Conservation (phyloP, 2,113 vertebrate species). For the Actenoides lindsayi region DNA sequence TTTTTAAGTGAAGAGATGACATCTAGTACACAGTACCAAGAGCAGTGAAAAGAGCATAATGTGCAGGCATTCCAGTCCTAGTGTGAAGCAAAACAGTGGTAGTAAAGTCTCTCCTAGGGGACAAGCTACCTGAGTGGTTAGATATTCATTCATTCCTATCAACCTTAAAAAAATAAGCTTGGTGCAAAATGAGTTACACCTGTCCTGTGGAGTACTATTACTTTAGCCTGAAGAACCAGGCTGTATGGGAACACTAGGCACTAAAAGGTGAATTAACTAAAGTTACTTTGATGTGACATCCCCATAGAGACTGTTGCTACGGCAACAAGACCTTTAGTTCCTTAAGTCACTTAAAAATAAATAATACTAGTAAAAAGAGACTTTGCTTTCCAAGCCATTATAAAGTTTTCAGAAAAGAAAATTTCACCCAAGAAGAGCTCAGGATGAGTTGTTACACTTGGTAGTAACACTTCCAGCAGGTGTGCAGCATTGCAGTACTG, state of each 20-base stretch:
- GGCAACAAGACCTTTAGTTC: constrained; percentile 25
- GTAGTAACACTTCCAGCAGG: background rate
- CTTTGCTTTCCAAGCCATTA: background rate
- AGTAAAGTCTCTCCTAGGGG: background rate
- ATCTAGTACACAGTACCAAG: rapidly evolving
- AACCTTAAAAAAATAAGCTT: background rate
- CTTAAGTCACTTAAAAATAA: background rate
- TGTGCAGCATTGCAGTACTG: background rate
- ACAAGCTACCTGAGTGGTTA: background rate
- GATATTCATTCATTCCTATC: background rate
- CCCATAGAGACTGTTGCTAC: constrained; percentile 21
- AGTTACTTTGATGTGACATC: constrained; percentile 18
- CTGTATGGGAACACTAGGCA: background rate
- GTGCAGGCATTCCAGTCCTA: background rate
- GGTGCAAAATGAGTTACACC: background rate
- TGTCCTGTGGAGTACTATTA: background rate
- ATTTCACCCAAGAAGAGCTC: background rate
- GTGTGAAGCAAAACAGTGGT: background rate
- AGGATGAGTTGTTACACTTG: rapidly evolving
- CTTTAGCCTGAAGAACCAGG: background rate
- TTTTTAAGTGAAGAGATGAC: background rate
- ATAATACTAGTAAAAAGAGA: background rate
- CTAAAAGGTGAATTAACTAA: background rate
- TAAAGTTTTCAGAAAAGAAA: background rate
- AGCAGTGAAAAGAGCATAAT: background rate